Evolutionary conservation across 2,888 invertebrate genomes (phyloP).

Genomic region (Drosophila falleni): DNA sequence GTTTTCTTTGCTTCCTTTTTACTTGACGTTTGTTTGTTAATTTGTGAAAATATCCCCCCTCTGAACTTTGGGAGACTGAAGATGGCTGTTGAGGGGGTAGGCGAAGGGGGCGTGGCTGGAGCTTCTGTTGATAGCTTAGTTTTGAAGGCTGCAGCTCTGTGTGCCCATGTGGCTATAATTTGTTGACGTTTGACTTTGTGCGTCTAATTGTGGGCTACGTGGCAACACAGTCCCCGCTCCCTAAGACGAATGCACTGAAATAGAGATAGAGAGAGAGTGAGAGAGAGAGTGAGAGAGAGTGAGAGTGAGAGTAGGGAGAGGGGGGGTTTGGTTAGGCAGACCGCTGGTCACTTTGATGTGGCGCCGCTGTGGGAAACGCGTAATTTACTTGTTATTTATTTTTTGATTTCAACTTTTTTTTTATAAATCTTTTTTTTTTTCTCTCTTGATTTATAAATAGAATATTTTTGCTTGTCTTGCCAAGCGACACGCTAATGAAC

Average conservation of each 20-base stretch:
- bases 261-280: not conserved
- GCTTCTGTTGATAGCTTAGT: constrained; percentile 13
- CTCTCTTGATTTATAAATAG: constrained; percentile 22
- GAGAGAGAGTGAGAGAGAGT: not conserved
- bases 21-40: constrained; percentile 78
- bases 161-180: constrained; percentile 79
- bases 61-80: not conserved
- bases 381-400: constrained; percentile 74
- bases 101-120: not conserved
- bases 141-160: constrained; percentile 45
- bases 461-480: constrained; percentile 23
- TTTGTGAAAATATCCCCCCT: constrained; percentile 58
- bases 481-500: constrained; percentile 66
- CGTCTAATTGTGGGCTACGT: constrained; percentile 75
- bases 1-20: constrained; percentile 62
- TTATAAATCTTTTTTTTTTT: constrained; percentile 12
- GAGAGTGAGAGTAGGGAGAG: constrained; percentile 1
- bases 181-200: constrained; percentile 81
- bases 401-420: constrained; percentile 22
- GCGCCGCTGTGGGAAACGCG: constrained; percentile 82
- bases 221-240: constrained; percentile 34
- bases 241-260: constrained; percentile 35
- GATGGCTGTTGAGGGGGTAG: not conserved
- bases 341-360: constrained; percentile 84
- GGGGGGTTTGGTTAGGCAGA: constrained; percentile 17